phyloP scores from a whole-genome alignment of 2,888 invertebrate genomes.

The Ephialtes manifestator region DNA sequence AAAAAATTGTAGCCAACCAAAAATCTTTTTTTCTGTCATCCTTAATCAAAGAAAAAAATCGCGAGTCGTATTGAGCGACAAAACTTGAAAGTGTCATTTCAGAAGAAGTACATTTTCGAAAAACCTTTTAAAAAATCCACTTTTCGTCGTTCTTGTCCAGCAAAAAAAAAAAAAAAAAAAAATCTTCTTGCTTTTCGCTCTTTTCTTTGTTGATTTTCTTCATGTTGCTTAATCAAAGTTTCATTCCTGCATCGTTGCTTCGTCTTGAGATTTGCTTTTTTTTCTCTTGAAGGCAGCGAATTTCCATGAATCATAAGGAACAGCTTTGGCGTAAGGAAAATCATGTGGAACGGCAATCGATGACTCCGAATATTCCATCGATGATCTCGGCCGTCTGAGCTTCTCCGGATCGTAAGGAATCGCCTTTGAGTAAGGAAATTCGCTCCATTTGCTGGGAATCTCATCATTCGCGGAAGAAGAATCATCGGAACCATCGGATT shows the following conservation, averaged over 20 bases:
- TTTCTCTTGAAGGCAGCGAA: slow-evolving; percentile 29
- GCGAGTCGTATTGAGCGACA: too few relatives aligned
- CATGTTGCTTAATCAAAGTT: slow-evolving; percentile 6
- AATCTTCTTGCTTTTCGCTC: not conserved
- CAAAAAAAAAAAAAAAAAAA: not conserved
- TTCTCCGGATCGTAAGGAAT: slow-evolving; percentile 67
- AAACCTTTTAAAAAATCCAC: not conserved
- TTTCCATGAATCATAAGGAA: slow-evolving; percentile 55
- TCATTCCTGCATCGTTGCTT: not conserved
- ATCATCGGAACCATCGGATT: not conserved
- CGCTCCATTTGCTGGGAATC: slow-evolving; percentile 46
- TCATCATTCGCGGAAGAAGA: slow-evolving; percentile 6
- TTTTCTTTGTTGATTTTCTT: not conserved
- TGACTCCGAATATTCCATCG: not conserved
- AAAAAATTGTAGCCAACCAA: too few relatives aligned
- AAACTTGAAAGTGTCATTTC: not conserved
- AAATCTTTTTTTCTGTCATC: too few relatives aligned
- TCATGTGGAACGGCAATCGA: not conserved
- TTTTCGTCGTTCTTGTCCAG: not conserved
- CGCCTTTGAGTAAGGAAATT: slow-evolving; percentile 62
- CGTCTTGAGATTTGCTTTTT: not conserved
- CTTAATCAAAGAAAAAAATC: too few relatives aligned
- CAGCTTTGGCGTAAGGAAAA: slow-evolving; percentile 52
- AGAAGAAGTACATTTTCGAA: not conserved
- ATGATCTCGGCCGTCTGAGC: slow-evolving; percentile 36